Conservation (phyloP, 2,888 invertebrate genomes). For the Gerris lacustris region DNA sequence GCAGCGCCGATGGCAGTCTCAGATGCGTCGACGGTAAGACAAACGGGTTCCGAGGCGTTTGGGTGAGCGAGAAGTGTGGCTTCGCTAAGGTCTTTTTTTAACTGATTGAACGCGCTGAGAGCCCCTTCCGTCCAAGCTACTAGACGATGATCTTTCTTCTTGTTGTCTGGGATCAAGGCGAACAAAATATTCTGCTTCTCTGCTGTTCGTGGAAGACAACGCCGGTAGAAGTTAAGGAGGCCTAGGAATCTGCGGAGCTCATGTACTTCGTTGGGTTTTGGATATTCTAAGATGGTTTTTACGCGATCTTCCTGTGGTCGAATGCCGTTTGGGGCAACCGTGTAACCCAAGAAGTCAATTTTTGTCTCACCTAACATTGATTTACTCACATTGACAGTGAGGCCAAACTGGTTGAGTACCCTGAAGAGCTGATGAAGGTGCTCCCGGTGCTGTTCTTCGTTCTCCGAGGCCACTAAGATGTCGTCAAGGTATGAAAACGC, state of each 20-base stretch:
- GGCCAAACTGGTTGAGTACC: neutral
- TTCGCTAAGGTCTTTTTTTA: constrained; percentile 31
- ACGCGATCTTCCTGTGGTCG: neutral
- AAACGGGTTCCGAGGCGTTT: neutral
- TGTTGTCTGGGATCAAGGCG: neutral
- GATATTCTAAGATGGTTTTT: constrained; percentile 29
- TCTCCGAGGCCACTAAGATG: constrained; percentile 17
- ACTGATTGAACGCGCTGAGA: constrained; percentile 28
- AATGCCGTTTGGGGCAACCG: neutral
- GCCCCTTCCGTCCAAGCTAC: constrained; percentile 26
- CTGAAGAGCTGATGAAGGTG: neutral
- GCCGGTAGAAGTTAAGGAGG: constrained; percentile 35
- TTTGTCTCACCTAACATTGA: neutral
- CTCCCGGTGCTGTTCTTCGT: neutral
- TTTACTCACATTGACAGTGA: neutral
- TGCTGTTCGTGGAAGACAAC: constrained; percentile 35
- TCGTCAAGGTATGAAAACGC: neutral
- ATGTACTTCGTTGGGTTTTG: constrained; percentile 30
- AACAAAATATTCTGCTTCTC: constrained; percentile 24
- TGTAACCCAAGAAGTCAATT: neutral
- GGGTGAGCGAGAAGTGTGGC: constrained; percentile 35
- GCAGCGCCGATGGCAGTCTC: too few species aligned
- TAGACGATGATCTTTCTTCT: constrained; percentile 28
- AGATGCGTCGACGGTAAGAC: too few species aligned
- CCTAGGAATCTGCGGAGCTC: constrained; percentile 33